Evolutionary conservation across 1,140 invertebrate species (phyloP).

Genomic region (Hirudo medicinalis): DNA sequence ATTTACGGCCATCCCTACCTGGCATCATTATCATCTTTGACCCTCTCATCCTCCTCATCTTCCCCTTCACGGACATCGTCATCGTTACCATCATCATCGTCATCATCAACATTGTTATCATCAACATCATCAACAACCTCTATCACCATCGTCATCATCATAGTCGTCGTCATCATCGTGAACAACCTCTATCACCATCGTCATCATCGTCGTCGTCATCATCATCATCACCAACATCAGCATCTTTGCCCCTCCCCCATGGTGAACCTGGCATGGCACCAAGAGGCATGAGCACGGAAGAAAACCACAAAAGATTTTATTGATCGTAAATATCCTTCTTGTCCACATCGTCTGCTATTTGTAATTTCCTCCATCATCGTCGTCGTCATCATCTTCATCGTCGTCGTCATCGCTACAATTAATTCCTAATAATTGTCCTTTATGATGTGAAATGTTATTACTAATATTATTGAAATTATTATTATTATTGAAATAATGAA

Average conservation of each 20-base stretch:
- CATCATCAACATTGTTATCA: neutral
- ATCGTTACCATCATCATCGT: neutral
- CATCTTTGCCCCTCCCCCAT: neutral
- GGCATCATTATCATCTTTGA: conserved; percentile 3
- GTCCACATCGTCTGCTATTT: neutral
- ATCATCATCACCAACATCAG: neutral
- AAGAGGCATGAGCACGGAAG: no score
- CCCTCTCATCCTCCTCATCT: neutral
- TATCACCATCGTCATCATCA: neutral
- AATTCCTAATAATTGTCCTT: no score
- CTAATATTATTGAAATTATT: no score
- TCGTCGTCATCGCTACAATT: neutral
- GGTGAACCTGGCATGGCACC: no score
- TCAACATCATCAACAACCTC: no score
- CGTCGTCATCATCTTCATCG: neutral
- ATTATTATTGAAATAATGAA: no score
- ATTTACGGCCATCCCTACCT: no score
- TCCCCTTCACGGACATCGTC: neutral
- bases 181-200: neutral
- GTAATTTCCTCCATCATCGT: neutral
- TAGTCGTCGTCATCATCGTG: neutral
- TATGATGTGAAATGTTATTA: no score
- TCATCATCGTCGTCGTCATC: neutral
- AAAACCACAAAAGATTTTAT: no score
- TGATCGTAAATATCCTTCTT: neutral